Percentiles rank a stretch among this genome's conserved stretches.
phyloP scores from a whole-genome alignment of 2,113 vertebrate genomes.

The Hassar affinis region DNA sequence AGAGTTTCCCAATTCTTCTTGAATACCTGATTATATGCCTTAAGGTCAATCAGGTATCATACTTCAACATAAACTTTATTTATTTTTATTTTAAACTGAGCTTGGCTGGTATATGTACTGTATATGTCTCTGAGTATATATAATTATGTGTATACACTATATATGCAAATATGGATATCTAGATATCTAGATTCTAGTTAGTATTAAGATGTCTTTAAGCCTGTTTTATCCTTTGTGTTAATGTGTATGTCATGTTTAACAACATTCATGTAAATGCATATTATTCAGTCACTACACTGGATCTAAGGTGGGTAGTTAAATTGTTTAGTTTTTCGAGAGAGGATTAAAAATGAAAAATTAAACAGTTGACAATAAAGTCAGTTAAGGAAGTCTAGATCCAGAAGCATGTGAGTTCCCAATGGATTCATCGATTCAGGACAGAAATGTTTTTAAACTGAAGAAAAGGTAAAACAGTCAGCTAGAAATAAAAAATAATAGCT shows the following conservation, averaged over 20 bases:
- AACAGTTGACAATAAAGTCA: not conserved
- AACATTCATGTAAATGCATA: not conserved
- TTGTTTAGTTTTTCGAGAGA: not conserved
- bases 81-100: not conserved
- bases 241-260: not conserved
- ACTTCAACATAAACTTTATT: not conserved
- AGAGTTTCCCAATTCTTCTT: not conserved
- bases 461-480: not conserved
- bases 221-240: not conserved
- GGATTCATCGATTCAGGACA: not conserved
- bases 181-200: not conserved
- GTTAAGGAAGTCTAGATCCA: no score
- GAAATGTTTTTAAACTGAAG: conserved; percentile 1
- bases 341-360: not conserved
- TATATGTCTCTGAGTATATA: not conserved
- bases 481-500: conserved; percentile 19
- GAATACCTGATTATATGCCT: not conserved
- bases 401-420: conserved; percentile 1
- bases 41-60: no score
- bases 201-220: not conserved
- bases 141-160: not conserved
- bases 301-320: not conserved
- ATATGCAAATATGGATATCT: not conserved
- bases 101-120: not conserved
- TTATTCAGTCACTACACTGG: not conserved